Evolutionary conservation across 2,797 vertebrate species (phyloP).

Genomic region (Novumbra hubbsi): DNA sequence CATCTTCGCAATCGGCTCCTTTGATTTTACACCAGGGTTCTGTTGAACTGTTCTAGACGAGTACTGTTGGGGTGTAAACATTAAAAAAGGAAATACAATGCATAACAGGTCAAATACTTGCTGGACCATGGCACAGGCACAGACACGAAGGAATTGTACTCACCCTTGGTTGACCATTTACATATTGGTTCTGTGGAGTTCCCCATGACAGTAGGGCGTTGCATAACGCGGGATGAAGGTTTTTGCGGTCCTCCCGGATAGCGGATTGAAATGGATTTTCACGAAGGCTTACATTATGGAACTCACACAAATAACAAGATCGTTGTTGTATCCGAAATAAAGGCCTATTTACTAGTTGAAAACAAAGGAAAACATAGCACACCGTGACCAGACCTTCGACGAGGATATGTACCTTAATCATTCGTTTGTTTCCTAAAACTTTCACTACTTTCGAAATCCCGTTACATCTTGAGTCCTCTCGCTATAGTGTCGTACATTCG

Average conservation of each 20-base stretch:
- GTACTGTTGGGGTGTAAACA: slow-evolving; percentile 30
- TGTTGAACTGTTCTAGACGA: slow-evolving; percentile 17
- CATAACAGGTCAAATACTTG: neutral
- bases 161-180: neutral
- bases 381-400: slow-evolving; percentile 28
- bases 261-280: slow-evolving; percentile 4
- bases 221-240: slow-evolving; percentile 6
- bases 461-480: slow-evolving; percentile 48
- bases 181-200: neutral
- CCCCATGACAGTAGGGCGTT: neutral
- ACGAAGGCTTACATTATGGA: slow-evolving; percentile 12
- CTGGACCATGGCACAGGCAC: neutral
- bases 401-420: slow-evolving; percentile 47
- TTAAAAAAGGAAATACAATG: neutral
- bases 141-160: neutral
- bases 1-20: slow-evolving; percentile 27
- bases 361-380: slow-evolving; percentile 40
- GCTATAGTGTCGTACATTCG: slow-evolving; percentile 12
- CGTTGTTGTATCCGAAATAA: slow-evolving; percentile 9
- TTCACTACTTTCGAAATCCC: slow-evolving; percentile 44
- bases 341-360: slow-evolving; percentile 30
- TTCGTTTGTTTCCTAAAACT: slow-evolving; percentile 43
- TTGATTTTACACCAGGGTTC: slow-evolving; percentile 23
- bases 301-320: neutral
- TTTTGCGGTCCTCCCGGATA: neutral